phyloP scores from a whole-genome alignment of 2,888 invertebrate genomes.

The Punctoribates punctum region DNA sequence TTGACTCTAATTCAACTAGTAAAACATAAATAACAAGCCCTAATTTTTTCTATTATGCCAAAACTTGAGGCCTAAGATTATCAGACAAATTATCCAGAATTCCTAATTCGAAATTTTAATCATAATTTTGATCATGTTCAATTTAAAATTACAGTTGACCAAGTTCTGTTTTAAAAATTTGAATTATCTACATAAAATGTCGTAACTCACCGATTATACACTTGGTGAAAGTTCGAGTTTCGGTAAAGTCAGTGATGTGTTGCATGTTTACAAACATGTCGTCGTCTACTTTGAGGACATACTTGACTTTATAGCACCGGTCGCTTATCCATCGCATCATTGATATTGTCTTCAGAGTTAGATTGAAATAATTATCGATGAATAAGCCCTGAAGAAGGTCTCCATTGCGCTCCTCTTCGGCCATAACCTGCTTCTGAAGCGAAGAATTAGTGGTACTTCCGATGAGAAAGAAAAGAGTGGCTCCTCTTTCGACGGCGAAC shows the following conservation, averaged over 20 bases:
- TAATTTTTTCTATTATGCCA: no score
- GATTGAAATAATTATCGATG: constrained; percentile 73
- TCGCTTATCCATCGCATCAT: constrained; percentile 69
- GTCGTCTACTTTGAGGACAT: constrained; percentile 78
- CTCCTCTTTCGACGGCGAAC: constrained; percentile 46
- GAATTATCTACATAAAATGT: no score
- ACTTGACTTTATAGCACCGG: constrained; percentile 62
- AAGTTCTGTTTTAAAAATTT: no score
- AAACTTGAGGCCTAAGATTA: no score
- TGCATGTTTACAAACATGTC: constrained; percentile 76
- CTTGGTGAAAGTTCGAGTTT: constrained; percentile 41
- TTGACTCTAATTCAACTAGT: no score
- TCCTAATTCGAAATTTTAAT: no score
- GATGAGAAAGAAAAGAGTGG: constrained; percentile 46
- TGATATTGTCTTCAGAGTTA: constrained; percentile 76
- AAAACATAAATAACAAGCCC: no score
- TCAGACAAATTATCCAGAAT: no score
- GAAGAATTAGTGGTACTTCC: constrained; percentile 48
- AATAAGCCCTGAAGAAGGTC: constrained; percentile 72
- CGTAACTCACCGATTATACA: constrained; percentile 40
- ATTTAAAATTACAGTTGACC: no score
- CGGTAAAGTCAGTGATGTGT: constrained; percentile 42
- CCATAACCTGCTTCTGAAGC: constrained; percentile 52
- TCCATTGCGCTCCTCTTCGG: constrained; percentile 68
- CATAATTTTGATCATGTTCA: no score